Evolutionary conservation across 2,797 vertebrate genomes (phyloP).

Genomic region (Tolypeutes matacus): DNA sequence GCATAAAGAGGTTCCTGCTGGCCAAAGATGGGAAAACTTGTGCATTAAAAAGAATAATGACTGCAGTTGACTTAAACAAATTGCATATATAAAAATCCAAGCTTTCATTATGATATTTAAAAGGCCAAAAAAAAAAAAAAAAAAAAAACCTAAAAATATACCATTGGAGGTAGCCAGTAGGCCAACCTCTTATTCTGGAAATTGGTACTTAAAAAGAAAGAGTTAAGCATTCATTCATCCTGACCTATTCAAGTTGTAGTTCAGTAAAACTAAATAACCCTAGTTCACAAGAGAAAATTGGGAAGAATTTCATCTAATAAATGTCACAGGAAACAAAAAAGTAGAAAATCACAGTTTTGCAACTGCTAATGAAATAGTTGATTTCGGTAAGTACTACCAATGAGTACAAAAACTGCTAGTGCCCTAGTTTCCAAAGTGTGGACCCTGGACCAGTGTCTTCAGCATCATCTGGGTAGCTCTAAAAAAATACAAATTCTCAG

Average conservation of each 20-base stretch:
- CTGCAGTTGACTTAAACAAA: constrained; percentile 27
- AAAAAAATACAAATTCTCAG: background rate
- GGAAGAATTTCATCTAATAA: constrained; percentile 41
- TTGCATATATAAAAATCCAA: background rate
- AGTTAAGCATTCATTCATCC: constrained; percentile 32
- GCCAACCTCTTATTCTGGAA: constrained; percentile 11
- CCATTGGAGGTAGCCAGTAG: background rate
- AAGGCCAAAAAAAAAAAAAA: background rate
- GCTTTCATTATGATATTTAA: background rate
- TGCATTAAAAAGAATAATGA: constrained; percentile 13
- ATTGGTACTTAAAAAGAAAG: background rate
- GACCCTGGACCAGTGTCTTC: background rate
- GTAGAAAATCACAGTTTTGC: constrained; percentile 16
- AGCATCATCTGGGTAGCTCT: background rate
- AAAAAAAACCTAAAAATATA: background rate
- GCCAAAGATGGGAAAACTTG: background rate
- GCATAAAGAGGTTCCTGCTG: background rate
- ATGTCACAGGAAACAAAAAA: constrained; percentile 35
- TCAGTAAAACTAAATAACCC: constrained; percentile 10
- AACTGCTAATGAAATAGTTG: background rate
- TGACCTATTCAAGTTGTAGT: background rate
- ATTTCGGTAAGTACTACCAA: background rate
- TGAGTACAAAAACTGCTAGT: background rate
- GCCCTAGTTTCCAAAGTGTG: background rate
- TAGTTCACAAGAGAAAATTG: background rate